Evolutionary conservation across 2,888 invertebrate species (phyloP).

Genomic region (Amblyjoppa proteus): DNA sequence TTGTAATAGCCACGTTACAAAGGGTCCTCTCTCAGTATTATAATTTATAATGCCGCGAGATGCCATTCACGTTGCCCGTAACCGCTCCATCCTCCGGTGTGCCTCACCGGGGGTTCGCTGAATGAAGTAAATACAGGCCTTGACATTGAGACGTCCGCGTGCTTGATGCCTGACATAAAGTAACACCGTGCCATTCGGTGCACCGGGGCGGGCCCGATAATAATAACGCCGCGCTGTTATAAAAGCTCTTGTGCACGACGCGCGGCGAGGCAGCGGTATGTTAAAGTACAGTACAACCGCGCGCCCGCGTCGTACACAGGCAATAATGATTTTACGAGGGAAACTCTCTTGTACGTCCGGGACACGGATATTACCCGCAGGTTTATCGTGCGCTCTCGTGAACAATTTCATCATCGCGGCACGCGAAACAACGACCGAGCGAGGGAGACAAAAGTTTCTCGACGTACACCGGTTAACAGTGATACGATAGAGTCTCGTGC

Average conservation of each 20-base stretch:
- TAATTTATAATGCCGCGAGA: slow-evolving; percentile 10
- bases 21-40: not conserved
- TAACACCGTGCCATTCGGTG: not conserved
- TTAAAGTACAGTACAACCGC: not conserved
- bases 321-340: slow-evolving; percentile 59
- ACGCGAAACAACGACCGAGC: not conserved
- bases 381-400: slow-evolving; percentile 26
- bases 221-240: slow-evolving; percentile 7
- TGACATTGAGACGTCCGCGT: slow-evolving; percentile 27
- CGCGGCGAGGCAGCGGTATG: no score
- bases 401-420: slow-evolving; percentile 27
- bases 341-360: slow-evolving; percentile 20
- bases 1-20: not conserved
- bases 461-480: slow-evolving; percentile 1
- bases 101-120: slow-evolving; percentile 25
- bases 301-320: slow-evolving; percentile 21
- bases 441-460: slow-evolving; percentile 3
- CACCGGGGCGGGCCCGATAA: slow-evolving; percentile 11
- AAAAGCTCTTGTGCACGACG: no score
- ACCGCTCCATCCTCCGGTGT: slow-evolving; percentile 41
- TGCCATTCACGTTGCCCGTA: slow-evolving; percentile 19
- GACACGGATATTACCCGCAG: not conserved
- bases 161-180: not conserved
- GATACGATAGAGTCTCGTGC: slow-evolving; percentile 4
- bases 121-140: slow-evolving; percentile 40